Evolutionary conservation across 1,140 invertebrate genomes (phyloP).

Genomic region (Procambarus clarkii): DNA sequence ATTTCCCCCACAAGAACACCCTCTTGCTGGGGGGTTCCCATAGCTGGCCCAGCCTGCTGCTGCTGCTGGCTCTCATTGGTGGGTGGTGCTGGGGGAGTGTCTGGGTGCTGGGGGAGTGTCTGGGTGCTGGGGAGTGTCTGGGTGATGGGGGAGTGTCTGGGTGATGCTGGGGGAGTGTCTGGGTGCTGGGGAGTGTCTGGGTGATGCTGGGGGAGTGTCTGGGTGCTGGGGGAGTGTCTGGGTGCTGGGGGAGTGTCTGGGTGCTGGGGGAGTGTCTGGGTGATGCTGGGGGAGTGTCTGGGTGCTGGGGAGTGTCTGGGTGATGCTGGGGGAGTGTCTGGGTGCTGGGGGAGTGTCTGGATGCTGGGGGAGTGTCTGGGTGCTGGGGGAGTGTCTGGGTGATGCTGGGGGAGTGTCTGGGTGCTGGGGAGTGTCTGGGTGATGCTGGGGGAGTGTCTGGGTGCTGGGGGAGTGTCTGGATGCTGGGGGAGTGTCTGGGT

Average conservation of each 20-base stretch:
- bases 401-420: too few relatives aligned
- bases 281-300: background rate
- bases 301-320: background rate
- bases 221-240: background rate
- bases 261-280: background rate
- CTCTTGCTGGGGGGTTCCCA: slow-evolving; percentile 81
- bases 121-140: background rate
- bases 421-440: too few relatives aligned
- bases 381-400: too few relatives aligned
- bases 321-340: background rate
- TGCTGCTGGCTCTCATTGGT: background rate
- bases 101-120: background rate
- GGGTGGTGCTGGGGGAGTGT: background rate
- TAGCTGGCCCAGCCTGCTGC: slow-evolving; percentile 77
- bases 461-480: too few relatives aligned
- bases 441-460: too few relatives aligned
- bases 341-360: too few relatives aligned
- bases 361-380: too few relatives aligned
- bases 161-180: background rate
- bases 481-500: too few relatives aligned
- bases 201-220: background rate
- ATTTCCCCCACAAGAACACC: slow-evolving; percentile 84
- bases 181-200: too few relatives aligned
- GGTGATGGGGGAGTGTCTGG: background rate
- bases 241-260: background rate